These are phyloP conservation scores for Sebastes trivittatus DNA, from an alignment of 2,797 vertebrate genomes.

Conservation along the genomic window DNA sequence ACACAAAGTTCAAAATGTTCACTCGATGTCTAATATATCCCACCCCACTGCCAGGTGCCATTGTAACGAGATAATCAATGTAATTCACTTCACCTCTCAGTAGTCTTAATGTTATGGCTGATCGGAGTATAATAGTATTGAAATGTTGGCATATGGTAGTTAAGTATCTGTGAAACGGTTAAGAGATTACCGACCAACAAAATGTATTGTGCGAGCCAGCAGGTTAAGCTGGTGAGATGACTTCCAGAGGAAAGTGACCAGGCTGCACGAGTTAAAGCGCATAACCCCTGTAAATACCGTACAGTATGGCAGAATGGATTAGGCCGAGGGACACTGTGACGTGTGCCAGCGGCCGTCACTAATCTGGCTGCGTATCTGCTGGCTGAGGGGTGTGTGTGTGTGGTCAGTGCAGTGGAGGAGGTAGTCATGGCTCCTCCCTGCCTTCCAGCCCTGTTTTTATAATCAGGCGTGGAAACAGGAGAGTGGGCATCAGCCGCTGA, in stretches of 20 bases:
- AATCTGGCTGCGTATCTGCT: slow-evolving; percentile 61
- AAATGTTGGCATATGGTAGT: background rate
- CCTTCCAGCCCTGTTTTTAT: slow-evolving; percentile 58
- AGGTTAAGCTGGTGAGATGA: slow-evolving; percentile 38
- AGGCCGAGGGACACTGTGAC: slow-evolving; percentile 65
- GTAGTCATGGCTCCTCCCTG: slow-evolving; percentile 37
- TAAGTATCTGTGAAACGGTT: background rate
- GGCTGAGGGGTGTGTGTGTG: slow-evolving; percentile 10
- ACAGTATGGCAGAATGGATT: slow-evolving; percentile 70
- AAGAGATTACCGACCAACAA: background rate
- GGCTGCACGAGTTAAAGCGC: slow-evolving; percentile 48
- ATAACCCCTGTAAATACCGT: slow-evolving; percentile 53
- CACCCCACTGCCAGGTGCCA: too few relatives aligned
- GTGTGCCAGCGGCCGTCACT: slow-evolving; percentile 60
- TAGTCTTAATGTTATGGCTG: too few relatives aligned
- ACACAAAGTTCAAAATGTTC: too few relatives aligned
- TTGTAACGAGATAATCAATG: too few relatives aligned
- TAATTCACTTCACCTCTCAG: too few relatives aligned
- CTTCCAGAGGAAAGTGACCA: slow-evolving; percentile 60
- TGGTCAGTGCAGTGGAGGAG: slow-evolving; percentile 19
- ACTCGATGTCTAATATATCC: too few relatives aligned
- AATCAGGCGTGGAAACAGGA: slow-evolving; percentile 69
- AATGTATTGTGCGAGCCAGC: background rate
- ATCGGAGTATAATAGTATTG: background rate
- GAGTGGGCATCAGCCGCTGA: slow-evolving; percentile 82